Percentiles rank a stretch among this genome's conserved stretches.
phyloP scores from a whole-genome alignment of 2,113 vertebrate genomes.

The Platysternon megacephalum region DNA sequence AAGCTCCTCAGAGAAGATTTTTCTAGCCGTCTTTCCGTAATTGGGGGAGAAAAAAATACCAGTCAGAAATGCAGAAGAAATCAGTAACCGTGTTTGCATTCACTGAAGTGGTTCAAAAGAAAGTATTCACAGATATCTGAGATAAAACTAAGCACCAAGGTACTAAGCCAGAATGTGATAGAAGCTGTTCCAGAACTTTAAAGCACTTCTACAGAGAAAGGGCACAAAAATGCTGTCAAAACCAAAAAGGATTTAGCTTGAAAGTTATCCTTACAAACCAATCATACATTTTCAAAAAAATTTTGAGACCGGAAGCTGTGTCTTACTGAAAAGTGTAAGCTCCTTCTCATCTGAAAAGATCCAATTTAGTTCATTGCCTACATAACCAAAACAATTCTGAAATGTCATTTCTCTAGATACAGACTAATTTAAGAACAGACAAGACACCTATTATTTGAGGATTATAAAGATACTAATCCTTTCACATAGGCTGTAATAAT shows the following conservation, averaged over 20 bases:
- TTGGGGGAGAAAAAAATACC: background rate
- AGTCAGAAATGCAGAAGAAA: background rate
- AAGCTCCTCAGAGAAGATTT: background rate
- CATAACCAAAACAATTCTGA: background rate
- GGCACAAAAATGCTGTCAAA: background rate
- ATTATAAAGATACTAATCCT: background rate
- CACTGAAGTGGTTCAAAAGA: background rate
- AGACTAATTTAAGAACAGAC: background rate
- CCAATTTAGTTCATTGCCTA: background rate
- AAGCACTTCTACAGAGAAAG: background rate
- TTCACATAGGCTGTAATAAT: accelerated
- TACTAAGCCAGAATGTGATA: background rate
- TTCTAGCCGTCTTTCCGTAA: background rate
- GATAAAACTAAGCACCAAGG: accelerated
- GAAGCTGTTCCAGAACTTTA: background rate
- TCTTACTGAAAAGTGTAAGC: background rate
- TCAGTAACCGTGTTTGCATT: background rate
- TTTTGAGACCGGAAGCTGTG: background rate
- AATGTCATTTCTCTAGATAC: background rate
- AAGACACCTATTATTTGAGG: background rate
- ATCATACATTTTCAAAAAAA: background rate
- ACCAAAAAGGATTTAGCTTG: background rate
- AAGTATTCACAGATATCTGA: background rate
- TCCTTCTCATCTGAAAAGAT: background rate
- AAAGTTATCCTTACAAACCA: background rate